phyloP scores from a whole-genome alignment of 1,140 invertebrate genomes.

The Nebria ingens region DNA sequence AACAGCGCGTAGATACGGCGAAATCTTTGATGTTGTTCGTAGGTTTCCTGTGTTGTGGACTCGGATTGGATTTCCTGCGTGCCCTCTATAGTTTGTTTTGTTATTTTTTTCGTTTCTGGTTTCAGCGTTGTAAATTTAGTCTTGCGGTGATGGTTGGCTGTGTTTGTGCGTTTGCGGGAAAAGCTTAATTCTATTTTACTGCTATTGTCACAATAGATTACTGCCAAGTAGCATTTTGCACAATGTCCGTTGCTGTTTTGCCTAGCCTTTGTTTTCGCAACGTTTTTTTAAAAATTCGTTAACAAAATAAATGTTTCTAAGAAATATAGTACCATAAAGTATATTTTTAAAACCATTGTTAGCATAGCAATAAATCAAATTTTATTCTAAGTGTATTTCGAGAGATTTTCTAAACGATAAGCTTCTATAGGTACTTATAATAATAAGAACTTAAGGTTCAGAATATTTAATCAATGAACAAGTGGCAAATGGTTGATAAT shows the following conservation, averaged over 20 bases:
- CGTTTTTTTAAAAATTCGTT: too few species aligned
- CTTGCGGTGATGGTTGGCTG: neutral
- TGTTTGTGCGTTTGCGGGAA: neutral
- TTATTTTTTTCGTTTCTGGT: neutral
- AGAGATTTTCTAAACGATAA: too few species aligned
- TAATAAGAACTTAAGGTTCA: too few species aligned
- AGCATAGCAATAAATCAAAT: too few species aligned
- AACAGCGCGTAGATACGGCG: neutral
- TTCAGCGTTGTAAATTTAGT: constrained; percentile 2
- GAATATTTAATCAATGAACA: too few species aligned
- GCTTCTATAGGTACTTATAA: too few species aligned
- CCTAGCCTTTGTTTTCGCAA: neutral
- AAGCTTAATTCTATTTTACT: constrained; percentile 6
- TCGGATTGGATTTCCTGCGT: neutral
- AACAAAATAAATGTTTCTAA: too few species aligned
- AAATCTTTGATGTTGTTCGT: constrained; percentile 2
- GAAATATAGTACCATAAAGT: too few species aligned
- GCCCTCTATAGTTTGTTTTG: neutral
- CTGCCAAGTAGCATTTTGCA: neutral
- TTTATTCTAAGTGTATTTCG: too few species aligned
- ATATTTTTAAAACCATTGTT: too few species aligned
- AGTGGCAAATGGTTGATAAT: too few species aligned
- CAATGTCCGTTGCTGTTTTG: neutral
- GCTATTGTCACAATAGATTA: constrained; percentile 7
- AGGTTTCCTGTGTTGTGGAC: neutral